Conservation (phyloP, 53 echinoderm and acorn worm species). For the Glandiceps talaboti region DNA sequence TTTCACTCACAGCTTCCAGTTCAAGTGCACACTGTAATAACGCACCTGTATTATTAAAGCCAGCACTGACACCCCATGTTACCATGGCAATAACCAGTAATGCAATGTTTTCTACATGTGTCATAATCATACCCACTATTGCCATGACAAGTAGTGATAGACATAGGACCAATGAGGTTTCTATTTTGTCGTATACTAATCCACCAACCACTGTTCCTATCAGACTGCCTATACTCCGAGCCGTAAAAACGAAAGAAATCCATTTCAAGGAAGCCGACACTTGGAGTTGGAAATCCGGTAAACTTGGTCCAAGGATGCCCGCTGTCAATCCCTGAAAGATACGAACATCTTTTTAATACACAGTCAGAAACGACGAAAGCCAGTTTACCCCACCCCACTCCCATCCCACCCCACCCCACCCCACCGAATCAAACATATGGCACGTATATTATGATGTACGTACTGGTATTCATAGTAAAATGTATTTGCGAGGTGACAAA, state of each 20-base stretch:
- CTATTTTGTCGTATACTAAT: neutral
- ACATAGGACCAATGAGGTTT: neutral
- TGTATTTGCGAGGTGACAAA: too few relatives aligned
- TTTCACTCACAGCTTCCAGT: too few relatives aligned
- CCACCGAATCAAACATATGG: too few relatives aligned
- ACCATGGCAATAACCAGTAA: neutral
- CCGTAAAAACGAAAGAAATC: neutral
- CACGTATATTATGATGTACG: too few relatives aligned
- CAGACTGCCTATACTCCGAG: neutral
- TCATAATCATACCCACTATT: neutral
- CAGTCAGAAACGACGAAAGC: too few relatives aligned
- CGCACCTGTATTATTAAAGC: neutral
- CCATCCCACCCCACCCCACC: too few relatives aligned
- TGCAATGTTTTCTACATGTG: neutral
- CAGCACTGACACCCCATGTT: neutral
- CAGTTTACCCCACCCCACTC: too few relatives aligned
- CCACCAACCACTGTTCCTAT: neutral
- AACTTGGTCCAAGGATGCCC: neutral
- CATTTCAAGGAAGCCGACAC: neutral
- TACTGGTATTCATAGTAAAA: too few relatives aligned
- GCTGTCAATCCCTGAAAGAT: neutral
- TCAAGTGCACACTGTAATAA: too few relatives aligned
- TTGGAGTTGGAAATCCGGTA: neutral
- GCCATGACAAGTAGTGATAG: neutral
- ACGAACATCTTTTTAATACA: too few relatives aligned